Evolutionary conservation across 1,140 invertebrate genomes (phyloP).

Genomic region (Drosophila pruinosa): DNA sequence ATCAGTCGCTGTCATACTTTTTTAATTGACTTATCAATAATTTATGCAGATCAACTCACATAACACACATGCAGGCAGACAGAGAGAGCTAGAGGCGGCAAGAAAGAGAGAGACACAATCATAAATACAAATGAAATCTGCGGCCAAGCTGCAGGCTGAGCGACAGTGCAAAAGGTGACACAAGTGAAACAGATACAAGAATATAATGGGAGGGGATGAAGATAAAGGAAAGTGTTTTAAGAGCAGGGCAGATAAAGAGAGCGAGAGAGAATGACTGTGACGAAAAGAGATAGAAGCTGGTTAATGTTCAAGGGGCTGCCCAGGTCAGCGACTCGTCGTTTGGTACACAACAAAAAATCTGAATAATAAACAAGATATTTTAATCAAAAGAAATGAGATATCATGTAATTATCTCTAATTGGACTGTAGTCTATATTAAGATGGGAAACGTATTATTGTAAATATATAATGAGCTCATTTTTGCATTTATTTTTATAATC

Average conservation of each 20-base stretch:
- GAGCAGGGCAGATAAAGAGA: too few relatives aligned
- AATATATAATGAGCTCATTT: not conserved
- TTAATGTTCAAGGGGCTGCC: conserved; percentile 11
- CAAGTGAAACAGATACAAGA: not conserved
- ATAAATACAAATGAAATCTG: conserved; percentile 71
- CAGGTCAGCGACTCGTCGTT: conserved; percentile 52
- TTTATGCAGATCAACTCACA: conserved; percentile 56
- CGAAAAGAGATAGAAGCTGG: conserved; percentile 12
- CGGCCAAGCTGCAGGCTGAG: conserved; percentile 27
- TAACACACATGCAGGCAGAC: conserved; percentile 18
- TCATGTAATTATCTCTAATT: not conserved
- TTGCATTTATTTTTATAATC: not conserved
- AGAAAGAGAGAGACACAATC: conserved; percentile 33
- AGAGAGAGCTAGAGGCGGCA: too few relatives aligned
- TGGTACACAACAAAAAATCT: not conserved
- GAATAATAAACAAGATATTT: not conserved
- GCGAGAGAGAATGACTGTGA: not conserved
- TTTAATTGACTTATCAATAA: conserved; percentile 82
- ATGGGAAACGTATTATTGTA: too few relatives aligned
- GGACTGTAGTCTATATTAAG: not conserved
- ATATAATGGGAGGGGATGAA: not conserved
- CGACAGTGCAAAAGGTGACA: conserved; percentile 11
- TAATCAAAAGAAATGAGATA: not conserved
- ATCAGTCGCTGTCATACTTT: conserved; percentile 79
- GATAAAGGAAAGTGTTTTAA: too few relatives aligned